Conservation (phyloP, 2,113 vertebrate species). For the Ranitomeya imitator region DNA sequence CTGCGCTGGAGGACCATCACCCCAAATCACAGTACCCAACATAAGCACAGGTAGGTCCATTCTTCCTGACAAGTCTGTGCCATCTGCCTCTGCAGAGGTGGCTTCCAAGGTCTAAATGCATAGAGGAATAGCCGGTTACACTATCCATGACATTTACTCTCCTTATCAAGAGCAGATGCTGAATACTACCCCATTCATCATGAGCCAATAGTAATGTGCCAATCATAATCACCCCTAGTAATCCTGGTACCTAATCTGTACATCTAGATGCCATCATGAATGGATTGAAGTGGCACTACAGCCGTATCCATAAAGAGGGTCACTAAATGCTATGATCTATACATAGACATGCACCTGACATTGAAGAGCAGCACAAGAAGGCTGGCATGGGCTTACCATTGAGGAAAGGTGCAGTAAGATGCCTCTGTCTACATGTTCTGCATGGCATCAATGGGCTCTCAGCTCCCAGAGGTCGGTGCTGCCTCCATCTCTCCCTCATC, state of each 20-base stretch:
- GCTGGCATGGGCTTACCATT: slow-evolving; percentile 7
- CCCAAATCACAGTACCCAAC: not conserved
- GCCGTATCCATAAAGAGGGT: not conserved
- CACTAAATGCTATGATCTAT: not conserved
- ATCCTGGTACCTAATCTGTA: not conserved
- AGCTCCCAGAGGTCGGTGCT: slow-evolving; percentile 35
- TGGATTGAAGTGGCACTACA: not conserved
- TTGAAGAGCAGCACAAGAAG: not conserved
- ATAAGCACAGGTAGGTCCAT: not conserved
- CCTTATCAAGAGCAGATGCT: not conserved
- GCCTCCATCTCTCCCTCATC: slow-evolving; percentile 50
- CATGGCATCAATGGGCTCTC: slow-evolving; percentile 17
- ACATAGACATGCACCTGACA: slow-evolving; percentile 25
- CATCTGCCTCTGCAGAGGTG: slow-evolving; percentile 9
- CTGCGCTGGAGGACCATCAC: not conserved
- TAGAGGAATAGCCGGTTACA: not conserved
- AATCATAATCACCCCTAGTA: not conserved
- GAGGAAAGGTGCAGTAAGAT: not conserved
- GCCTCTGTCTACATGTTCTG: slow-evolving; percentile 1
- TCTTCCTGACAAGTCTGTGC: not conserved
- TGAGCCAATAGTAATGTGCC: not conserved
- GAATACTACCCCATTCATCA: not conserved
- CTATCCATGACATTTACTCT: not conserved
- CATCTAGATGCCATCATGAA: not conserved
- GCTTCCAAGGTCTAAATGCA: not conserved